A percentile compares a stretch with the other conserved stretches of the same genome.
These are phyloP conservation scores for Puma concolor DNA, from an alignment of 2,113 vertebrate genomes.

Conservation along the genomic window DNA sequence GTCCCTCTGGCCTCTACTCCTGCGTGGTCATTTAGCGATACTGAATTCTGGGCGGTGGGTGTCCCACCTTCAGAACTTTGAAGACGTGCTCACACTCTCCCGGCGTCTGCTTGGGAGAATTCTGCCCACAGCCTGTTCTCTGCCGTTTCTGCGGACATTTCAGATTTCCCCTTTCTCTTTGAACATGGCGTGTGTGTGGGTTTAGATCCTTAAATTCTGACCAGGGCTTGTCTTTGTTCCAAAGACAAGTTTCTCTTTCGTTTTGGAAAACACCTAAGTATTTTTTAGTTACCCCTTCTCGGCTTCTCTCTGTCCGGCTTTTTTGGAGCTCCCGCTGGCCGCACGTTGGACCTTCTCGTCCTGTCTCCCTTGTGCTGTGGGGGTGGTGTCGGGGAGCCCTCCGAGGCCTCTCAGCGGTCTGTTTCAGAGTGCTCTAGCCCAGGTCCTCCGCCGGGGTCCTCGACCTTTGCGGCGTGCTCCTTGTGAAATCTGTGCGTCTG, in stretches of 20 bases:
- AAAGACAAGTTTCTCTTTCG: background rate
- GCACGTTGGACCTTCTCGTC: background rate
- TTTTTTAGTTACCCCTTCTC: background rate
- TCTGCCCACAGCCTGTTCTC: background rate
- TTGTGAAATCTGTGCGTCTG: fast-evolving
- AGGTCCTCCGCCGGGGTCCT: background rate
- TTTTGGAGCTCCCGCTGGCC: background rate
- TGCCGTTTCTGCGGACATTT: background rate
- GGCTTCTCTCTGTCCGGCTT: background rate
- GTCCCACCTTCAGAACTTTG: background rate
- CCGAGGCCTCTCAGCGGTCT: background rate
- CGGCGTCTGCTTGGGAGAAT: background rate
- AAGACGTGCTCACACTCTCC: fast-evolving
- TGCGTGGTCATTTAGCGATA: no score
- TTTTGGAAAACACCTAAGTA: background rate
- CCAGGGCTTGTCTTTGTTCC: background rate
- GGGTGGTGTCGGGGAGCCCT: background rate
- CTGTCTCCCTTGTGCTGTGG: background rate
- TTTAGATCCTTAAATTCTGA: background rate
- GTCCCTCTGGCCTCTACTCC: background rate
- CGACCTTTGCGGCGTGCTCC: fast-evolving
- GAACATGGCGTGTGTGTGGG: background rate
- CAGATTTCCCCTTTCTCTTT: background rate
- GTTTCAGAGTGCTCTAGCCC: background rate
- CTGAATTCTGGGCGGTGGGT: background rate